These are phyloP conservation scores for Rhynchomys soricoides DNA, from an alignment of 2,113 vertebrate genomes.

Conservation along the genomic window DNA sequence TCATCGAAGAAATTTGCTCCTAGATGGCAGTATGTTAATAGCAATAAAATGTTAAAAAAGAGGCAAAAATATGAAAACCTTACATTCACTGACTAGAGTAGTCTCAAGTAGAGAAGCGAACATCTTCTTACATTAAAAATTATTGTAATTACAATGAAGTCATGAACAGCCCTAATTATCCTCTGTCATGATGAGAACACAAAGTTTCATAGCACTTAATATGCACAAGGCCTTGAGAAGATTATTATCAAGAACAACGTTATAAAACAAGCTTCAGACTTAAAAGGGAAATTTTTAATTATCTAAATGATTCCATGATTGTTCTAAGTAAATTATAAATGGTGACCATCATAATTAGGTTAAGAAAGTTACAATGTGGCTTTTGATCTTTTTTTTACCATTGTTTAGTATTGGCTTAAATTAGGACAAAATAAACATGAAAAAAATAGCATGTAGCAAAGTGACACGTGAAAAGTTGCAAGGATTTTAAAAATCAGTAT, in stretches of 20 bases:
- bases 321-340: conserved; percentile 36
- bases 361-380: not conserved
- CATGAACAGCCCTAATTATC: conserved; percentile 66
- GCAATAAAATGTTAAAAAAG: not conserved
- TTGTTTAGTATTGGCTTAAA: not conserved
- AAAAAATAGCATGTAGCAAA: conserved; percentile 43
- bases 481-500: conserved; percentile 14
- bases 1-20: not conserved
- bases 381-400: not conserved
- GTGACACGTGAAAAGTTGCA: conserved; percentile 5
- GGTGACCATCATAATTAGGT: conserved; percentile 39
- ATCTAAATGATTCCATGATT: conserved; percentile 58
- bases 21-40: not conserved
- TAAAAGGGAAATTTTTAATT: conserved; percentile 52
- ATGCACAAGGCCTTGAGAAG: conserved; percentile 10
- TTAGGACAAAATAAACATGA: conserved; percentile 23
- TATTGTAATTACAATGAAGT: conserved; percentile 62
- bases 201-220: conserved; percentile 41
- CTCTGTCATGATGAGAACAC: conserved; percentile 46
- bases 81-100: not conserved
- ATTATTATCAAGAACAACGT: conserved; percentile 63
- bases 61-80: not conserved
- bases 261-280: conserved; percentile 28
- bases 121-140: conserved; percentile 42
- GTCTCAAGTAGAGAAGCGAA: not conserved